Evolutionary conservation across 2,888 invertebrate genomes (phyloP).

Genomic region (Ceraclea dissimilis): DNA sequence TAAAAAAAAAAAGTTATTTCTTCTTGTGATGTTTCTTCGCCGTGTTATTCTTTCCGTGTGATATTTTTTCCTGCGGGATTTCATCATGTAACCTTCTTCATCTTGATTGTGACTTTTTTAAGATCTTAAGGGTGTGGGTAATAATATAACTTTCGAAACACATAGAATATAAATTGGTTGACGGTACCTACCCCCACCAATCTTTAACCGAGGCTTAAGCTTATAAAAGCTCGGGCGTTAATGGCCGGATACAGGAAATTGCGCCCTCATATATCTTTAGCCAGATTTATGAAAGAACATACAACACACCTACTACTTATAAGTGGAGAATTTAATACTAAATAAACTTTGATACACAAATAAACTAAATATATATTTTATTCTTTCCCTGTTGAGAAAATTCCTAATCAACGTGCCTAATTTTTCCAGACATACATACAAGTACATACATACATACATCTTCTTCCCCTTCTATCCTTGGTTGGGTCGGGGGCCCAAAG

Average conservation of each 20-base stretch:
- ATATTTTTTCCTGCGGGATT: no score
- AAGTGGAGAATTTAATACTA: no score
- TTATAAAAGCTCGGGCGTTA: conserved; percentile 60
- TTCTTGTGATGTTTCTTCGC: no score
- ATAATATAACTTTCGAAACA: conserved; percentile 24
- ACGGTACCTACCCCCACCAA: conserved; percentile 22
- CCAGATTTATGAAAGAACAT: conserved; percentile 85
- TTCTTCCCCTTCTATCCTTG: no score
- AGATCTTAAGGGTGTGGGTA: conserved; percentile 14
- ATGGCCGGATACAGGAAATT: conserved; percentile 87
- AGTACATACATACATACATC: no score
- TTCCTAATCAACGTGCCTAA: background rate
- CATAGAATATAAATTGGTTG: conserved; percentile 26
- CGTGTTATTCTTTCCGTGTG: no score
- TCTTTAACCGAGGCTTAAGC: conserved; percentile 38
- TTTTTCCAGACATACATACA: no score
- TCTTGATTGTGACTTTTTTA: background rate
- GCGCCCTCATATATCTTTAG: conserved; percentile 83
- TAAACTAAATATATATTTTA: background rate
- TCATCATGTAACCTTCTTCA: background rate
- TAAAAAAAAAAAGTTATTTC: no score
- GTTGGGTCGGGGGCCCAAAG: no score
- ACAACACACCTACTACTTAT: no score
- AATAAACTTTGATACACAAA: background rate
- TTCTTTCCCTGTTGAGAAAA: background rate